phyloP scores from a whole-genome alignment of 2,797 vertebrate species.

The Geotrypetes seraphini region DNA sequence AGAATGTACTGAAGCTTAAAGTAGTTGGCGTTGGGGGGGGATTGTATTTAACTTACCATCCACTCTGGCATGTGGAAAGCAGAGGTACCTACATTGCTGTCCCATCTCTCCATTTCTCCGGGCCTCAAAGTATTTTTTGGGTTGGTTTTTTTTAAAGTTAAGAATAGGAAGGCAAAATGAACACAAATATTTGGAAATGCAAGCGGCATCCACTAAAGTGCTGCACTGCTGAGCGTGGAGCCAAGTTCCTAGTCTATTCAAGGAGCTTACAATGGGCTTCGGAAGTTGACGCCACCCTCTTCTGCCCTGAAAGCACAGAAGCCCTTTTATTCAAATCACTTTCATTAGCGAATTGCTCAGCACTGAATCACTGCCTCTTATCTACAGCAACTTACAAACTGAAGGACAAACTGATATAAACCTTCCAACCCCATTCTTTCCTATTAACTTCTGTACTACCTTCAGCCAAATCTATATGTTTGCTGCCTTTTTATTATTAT shows the following conservation, averaged over 20 bases:
- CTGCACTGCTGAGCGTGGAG: background rate
- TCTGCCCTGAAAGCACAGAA: conserved; percentile 1
- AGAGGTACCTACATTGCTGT: conserved; percentile 26
- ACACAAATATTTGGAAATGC: conserved; percentile 10
- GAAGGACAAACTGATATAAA: background rate
- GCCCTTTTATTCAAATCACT: background rate
- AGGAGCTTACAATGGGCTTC: background rate
- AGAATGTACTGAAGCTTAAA: too few relatives aligned
- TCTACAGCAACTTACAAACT: background rate
- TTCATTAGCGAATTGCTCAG: background rate
- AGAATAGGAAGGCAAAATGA: conserved; percentile 7
- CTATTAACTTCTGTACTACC: rapidly evolving
- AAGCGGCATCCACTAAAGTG: background rate
- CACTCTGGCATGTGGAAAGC: conserved; percentile 57
- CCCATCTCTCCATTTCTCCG: conserved; percentile 38
- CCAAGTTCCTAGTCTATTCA: background rate
- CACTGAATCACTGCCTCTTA: background rate
- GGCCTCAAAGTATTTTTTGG: background rate
- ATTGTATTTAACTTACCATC: conserved; percentile 81
- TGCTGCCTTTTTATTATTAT: conserved; percentile 21
- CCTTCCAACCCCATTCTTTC: background rate
- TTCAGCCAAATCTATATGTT: too few relatives aligned
- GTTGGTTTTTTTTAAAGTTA: too few relatives aligned
- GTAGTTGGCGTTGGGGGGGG: too few relatives aligned
- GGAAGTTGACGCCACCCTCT: background rate